A percentile compares a stretch with the other conserved stretches of the same genome.
Conservation (phyloP, 1,140 invertebrate genomes). For the Trypoxylus dichotomus region DNA sequence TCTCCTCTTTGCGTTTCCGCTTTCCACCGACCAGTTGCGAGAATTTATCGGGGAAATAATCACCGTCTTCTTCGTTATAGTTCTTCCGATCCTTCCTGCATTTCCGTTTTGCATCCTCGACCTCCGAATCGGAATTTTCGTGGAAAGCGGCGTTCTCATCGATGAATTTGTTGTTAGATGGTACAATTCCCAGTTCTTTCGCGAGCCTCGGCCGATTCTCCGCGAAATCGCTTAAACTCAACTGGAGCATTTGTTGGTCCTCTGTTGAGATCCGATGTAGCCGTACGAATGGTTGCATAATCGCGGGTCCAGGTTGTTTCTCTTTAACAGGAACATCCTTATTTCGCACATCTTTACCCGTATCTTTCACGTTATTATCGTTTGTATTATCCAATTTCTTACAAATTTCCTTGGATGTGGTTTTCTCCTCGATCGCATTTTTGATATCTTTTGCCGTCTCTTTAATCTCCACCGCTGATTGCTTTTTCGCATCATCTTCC, state of each 20-base stretch:
- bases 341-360: not conserved
- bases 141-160: conserved; percentile 45
- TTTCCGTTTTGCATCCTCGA: conserved; percentile 29
- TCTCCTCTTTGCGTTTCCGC: conserved; percentile 45
- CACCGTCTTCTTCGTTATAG: conserved; percentile 45
- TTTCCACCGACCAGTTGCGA: conserved; percentile 45
- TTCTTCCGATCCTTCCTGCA: conserved; percentile 40
- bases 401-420: not conserved
- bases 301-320: conserved; percentile 40
- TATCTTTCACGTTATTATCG: not conserved
- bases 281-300: conserved; percentile 54
- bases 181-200: conserved; percentile 58
- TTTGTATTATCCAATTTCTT: not conserved
- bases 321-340: not conserved
- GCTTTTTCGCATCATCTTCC: not conserved
- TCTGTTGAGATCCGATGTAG: conserved; percentile 53
- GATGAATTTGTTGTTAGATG: conserved; percentile 44
- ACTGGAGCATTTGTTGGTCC: conserved; percentile 65
- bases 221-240: conserved; percentile 62
- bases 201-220: conserved; percentile 63
- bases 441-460: not conserved
- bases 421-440: not conserved
- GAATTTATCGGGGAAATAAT: conserved; percentile 50
- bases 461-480: not conserved
- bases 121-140: conserved; percentile 55